These are phyloP conservation scores for Acanthoscelides obtectus DNA, from an alignment of 2,888 invertebrate genomes.

Conservation along the genomic window DNA sequence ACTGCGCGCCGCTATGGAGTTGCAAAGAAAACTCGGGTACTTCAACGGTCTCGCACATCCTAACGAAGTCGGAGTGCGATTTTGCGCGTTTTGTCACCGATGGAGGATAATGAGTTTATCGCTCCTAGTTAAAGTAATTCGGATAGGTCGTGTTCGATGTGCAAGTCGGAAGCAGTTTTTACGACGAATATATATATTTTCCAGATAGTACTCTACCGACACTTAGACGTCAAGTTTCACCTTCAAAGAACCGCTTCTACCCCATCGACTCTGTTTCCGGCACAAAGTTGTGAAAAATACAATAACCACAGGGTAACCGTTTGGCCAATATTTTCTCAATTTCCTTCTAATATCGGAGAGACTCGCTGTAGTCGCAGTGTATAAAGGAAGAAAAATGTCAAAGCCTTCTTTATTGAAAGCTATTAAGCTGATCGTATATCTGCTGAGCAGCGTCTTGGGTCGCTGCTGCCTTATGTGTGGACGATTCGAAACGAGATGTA, in stretches of 20 bases:
- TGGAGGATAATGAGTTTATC: not conserved
- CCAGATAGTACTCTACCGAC: no score
- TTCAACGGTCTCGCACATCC: no score
- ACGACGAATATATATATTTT: no score
- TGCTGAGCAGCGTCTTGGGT: not conserved
- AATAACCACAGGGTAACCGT: not conserved
- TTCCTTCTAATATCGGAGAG: not conserved
- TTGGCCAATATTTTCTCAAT: not conserved
- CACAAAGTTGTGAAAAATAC: not conserved
- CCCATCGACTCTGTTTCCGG: not conserved
- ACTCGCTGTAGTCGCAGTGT: not conserved
- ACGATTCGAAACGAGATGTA: not conserved
- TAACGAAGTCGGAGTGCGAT: not conserved
- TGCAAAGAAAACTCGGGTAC: not conserved
- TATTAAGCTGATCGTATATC: not conserved
- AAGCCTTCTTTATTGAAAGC: not conserved
- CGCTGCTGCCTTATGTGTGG: not conserved
- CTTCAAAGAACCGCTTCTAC: no score
- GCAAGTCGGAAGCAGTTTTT: no score
- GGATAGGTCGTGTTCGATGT: no score
- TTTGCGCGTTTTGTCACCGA: not conserved
- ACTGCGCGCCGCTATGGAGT: not conserved
- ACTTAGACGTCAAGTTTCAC: no score
- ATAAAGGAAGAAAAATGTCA: not conserved
- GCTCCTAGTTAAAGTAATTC: not conserved